Evolutionary conservation across 2,888 invertebrate species (phyloP).

Genomic region (Alentia gelatinosa): DNA sequence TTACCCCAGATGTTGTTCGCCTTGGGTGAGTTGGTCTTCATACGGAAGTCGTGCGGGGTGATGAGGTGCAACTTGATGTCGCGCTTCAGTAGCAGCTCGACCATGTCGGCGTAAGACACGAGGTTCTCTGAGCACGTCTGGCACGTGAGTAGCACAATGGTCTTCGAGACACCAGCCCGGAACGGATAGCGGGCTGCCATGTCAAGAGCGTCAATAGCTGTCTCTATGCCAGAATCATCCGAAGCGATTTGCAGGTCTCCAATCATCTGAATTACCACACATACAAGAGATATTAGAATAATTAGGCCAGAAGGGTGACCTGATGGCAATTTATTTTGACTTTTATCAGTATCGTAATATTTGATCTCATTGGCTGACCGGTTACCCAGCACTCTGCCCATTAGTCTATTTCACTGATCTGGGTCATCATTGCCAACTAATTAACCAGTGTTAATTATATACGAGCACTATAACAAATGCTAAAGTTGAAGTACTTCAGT

Average conservation of each 20-base stretch:
- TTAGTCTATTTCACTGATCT: too few relatives aligned
- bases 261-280: slow-evolving; percentile 29
- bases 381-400: too few relatives aligned
- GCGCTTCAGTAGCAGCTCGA: slow-evolving; percentile 58
- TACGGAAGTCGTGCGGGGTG: slow-evolving; percentile 58
- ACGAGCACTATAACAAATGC: too few relatives aligned
- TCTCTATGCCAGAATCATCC: slow-evolving; percentile 63
- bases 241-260: slow-evolving; percentile 41
- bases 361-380: too few relatives aligned
- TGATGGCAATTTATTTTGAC: too few relatives aligned
- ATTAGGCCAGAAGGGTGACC: background rate
- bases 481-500: too few relatives aligned
- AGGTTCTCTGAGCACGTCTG: slow-evolving; percentile 85
- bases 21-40: slow-evolving; percentile 55
- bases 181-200: slow-evolving; percentile 87
- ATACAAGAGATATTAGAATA: background rate
- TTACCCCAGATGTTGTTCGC: slow-evolving; percentile 64
- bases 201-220: slow-evolving; percentile 83
- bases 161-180: slow-evolving; percentile 91
- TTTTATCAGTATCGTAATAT: too few relatives aligned
- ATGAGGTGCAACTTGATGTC: slow-evolving; percentile 64
- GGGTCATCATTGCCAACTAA: too few relatives aligned
- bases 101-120: slow-evolving; percentile 59
- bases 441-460: too few relatives aligned
- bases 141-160: slow-evolving; percentile 90